Percentiles rank a stretch among this genome's conserved stretches.
Evolutionary conservation across 2,113 vertebrate genomes (phyloP).

Genomic region (Urocynchramus pylzowi): DNA sequence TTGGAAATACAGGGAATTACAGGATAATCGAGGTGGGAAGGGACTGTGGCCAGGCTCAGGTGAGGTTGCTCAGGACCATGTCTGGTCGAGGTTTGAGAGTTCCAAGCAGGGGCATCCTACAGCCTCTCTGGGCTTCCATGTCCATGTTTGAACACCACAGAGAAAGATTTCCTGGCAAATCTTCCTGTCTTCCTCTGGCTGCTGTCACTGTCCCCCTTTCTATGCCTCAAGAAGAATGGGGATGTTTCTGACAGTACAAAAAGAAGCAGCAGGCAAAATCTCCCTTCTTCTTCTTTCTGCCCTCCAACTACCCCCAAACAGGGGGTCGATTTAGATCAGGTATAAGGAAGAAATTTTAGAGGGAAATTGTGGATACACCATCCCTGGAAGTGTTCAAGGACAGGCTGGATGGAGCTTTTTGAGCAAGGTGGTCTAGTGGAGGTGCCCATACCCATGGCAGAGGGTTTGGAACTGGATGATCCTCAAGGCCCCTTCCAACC

Average conservation of each 20-base stretch:
- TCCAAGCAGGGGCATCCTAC: background rate
- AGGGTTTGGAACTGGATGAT: background rate
- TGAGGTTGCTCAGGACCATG: background rate
- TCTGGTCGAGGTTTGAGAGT: background rate
- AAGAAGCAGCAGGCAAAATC: background rate
- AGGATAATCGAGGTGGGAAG: background rate
- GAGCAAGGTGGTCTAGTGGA: background rate
- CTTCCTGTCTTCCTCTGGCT: background rate
- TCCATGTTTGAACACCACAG: accelerated
- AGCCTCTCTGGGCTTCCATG: background rate
- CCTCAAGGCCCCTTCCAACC: background rate
- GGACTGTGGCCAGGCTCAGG: background rate
- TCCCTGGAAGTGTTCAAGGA: background rate
- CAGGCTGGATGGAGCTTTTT: background rate
- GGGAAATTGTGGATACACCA: background rate
- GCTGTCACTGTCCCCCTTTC: background rate
- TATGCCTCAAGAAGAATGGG: background rate
- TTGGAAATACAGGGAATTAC: background rate
- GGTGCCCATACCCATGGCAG: background rate
- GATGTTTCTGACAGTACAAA: background rate
- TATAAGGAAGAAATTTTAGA: background rate
- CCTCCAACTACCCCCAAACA: background rate
- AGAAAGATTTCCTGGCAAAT: background rate
- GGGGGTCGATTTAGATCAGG: background rate
- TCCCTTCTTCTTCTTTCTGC: background rate